These are phyloP conservation scores for Philonicus albiceps DNA, from an alignment of 2,888 invertebrate species.

Conservation along the genomic window DNA sequence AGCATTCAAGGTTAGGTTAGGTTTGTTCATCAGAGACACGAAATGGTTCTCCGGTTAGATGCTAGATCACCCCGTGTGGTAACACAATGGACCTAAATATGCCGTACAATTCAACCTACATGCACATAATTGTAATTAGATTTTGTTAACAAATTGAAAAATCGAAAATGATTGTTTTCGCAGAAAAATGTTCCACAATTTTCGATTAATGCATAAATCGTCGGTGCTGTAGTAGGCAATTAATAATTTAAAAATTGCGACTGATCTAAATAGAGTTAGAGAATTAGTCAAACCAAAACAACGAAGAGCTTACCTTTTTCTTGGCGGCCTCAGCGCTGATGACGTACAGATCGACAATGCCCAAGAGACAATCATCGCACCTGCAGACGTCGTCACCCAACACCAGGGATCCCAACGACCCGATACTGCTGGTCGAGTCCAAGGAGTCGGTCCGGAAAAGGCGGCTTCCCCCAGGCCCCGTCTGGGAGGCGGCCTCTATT, in stretches of 20 bases:
- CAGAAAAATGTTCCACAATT: too few species aligned
- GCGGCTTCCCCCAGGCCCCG: conserved; percentile 61
- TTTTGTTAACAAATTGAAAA: too few species aligned
- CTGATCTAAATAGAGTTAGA: neutral
- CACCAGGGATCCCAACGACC: conserved; percentile 71
- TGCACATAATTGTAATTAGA: too few species aligned
- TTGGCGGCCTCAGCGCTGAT: conserved; percentile 66
- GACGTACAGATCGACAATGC: conserved; percentile 79
- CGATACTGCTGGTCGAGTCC: conserved; percentile 77
- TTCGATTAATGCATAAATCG: too few species aligned
- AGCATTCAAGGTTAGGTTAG: too few species aligned
- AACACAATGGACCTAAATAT: too few species aligned
- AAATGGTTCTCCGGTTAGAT: too few species aligned
- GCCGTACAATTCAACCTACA: too few species aligned
- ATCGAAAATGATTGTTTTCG: too few species aligned
- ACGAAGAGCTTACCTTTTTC: conserved; percentile 70
- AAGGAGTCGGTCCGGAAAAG: conserved; percentile 78
- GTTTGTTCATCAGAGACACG: too few species aligned
- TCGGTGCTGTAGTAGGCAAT: too few species aligned
- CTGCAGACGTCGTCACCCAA: conserved; percentile 75
- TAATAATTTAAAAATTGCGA: neutral
- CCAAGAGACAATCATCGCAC: conserved; percentile 84
- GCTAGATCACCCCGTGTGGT: too few species aligned
- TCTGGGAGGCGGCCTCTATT: conserved; percentile 72
- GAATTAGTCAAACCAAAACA: neutral